Percentiles rank a stretch among this genome's conserved stretches.
Conservation (phyloP, 1,140 invertebrate genomes). For the Cryptotermes secundus region DNA sequence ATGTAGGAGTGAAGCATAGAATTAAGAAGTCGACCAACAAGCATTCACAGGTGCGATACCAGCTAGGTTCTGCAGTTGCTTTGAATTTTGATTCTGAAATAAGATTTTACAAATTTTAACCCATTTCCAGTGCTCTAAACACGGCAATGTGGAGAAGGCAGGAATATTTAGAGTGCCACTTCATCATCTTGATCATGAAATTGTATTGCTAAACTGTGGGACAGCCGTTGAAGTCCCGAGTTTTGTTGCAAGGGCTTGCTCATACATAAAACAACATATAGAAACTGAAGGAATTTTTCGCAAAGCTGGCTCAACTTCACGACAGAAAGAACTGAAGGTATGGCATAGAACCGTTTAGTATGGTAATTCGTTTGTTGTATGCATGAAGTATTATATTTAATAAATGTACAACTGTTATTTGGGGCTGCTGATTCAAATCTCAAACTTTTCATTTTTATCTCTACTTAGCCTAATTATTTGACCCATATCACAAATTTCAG, state of each 20-base stretch:
- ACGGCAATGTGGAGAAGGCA: neutral
- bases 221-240: slow-evolving; percentile 67
- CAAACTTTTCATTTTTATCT: too few relatives aligned
- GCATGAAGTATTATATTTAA: too few relatives aligned
- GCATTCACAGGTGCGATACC: neutral
- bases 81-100: too few relatives aligned
- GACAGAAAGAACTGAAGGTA: slow-evolving; percentile 79
- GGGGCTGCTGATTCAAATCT: too few relatives aligned
- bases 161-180: slow-evolving; percentile 58
- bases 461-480: too few relatives aligned
- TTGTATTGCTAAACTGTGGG: slow-evolving; percentile 59
- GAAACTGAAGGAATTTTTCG: slow-evolving; percentile 79
- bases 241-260: slow-evolving; percentile 71
- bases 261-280: slow-evolving; percentile 64
- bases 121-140: neutral
- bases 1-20: slow-evolving; percentile 23
- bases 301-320: slow-evolving; percentile 76
- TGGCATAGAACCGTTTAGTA: too few relatives aligned
- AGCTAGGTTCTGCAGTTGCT: neutral
- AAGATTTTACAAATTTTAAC: too few relatives aligned
- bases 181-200: slow-evolving; percentile 57
- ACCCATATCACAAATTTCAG: too few relatives aligned
- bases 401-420: too few relatives aligned
- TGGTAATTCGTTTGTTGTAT: too few relatives aligned
- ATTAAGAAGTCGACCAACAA: neutral